Conservation (phyloP, 2,797 vertebrate genomes). For the Aphelocoma californica region DNA sequence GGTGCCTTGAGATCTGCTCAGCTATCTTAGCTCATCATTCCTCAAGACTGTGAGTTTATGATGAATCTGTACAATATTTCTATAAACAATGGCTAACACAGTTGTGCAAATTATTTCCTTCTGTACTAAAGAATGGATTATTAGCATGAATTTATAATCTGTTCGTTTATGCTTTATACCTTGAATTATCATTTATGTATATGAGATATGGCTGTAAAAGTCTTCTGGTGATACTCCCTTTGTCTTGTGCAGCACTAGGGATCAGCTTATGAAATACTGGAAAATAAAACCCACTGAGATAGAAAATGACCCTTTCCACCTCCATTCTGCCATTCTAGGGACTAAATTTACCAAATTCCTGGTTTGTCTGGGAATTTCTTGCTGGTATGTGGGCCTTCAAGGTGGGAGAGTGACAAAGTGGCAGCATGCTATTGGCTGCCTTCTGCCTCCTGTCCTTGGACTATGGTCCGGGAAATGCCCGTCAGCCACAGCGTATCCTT, state of each 20-base stretch:
- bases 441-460: slow-evolving; percentile 1
- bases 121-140: neutral
- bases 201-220: neutral
- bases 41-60: neutral
- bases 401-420: neutral
- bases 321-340: neutral
- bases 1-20: neutral
- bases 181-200: neutral
- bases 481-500: neutral
- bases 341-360: neutral
- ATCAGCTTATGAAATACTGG: neutral
- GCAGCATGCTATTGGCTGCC: neutral
- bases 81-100: slow-evolving; percentile 6
- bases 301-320: neutral
- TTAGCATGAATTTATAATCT: neutral
- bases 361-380: neutral
- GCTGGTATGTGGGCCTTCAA: neutral
- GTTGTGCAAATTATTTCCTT: slow-evolving; percentile 11
- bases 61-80: slow-evolving; percentile 28
- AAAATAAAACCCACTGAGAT: neutral
- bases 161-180: neutral
- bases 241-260: neutral
- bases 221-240: neutral
- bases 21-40: neutral
- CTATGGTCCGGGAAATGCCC: neutral